phyloP scores from a whole-genome alignment of 2,888 invertebrate species.

The Phalangium opilio region DNA sequence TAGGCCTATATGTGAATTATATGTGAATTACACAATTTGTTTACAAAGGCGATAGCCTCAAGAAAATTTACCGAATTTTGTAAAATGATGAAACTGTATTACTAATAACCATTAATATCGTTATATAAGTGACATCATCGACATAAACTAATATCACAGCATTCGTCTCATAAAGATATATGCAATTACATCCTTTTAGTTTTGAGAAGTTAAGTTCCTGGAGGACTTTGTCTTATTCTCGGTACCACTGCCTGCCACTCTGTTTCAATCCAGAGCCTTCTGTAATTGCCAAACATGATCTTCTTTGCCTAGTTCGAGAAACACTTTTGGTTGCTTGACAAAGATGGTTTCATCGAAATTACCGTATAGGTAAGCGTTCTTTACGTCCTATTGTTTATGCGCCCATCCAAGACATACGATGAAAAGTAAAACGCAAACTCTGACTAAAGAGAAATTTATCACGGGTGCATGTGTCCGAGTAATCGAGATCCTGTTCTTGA shows the following conservation, averaged over 20 bases:
- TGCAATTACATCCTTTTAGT: conserved; percentile 1
- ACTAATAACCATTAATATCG: too few species aligned
- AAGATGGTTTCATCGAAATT: neutral
- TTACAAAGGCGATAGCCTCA: too few species aligned
- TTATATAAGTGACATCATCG: too few species aligned
- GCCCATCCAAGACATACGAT: conserved; percentile 1
- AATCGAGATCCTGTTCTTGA: neutral
- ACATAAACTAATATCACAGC: too few species aligned
- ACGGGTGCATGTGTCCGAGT: neutral
- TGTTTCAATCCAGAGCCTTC: conserved; percentile 1
- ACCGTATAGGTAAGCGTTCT: conserved; percentile 6
- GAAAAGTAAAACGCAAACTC: neutral
- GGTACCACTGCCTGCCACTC: neutral
- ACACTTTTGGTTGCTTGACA: conserved; percentile 2
- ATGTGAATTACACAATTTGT: too few species aligned
- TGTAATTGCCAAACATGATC: neutral
- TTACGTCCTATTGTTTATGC: conserved; percentile 4
- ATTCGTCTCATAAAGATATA: conserved; percentile 1
- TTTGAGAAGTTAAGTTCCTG: neutral
- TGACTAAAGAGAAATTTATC: conserved; percentile 1
- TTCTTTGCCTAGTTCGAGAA: neutral
- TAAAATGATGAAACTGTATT: too few species aligned
- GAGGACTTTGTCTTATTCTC: neutral
- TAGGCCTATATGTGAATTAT: too few species aligned
- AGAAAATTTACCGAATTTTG: too few species aligned